A percentile compares a stretch with the other conserved stretches of the same genome.
Evolutionary conservation across 1,140 invertebrate species (phyloP).

Genomic region (Uloborus diversus): DNA sequence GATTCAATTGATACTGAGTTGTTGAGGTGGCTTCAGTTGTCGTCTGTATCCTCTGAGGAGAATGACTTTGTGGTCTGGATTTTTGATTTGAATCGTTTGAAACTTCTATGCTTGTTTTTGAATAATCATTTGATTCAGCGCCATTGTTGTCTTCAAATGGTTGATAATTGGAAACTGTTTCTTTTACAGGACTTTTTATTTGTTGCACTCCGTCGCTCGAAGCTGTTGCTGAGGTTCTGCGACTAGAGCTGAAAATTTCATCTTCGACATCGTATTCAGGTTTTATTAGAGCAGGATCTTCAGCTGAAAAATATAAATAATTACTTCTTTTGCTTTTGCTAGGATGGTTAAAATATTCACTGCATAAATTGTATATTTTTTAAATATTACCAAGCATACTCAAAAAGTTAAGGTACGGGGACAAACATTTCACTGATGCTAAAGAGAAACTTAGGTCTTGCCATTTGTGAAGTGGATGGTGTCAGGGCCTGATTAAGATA

Average conservation of each 20-base stretch:
- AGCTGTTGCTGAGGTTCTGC: constrained; percentile 2
- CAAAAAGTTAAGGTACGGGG: too few relatives aligned
- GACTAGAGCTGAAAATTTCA: constrained; percentile 41
- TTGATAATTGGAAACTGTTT: constrained; percentile 9
- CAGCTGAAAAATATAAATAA: constrained; percentile 4
- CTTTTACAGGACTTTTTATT: constrained; percentile 15
- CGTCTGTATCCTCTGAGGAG: background rate
- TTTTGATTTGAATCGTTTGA: background rate
- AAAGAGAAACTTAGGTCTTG: too few relatives aligned
- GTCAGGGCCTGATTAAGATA: too few relatives aligned
- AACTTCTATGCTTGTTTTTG: background rate
- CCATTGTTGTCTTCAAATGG: constrained; percentile 12
- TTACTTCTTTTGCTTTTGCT: too few relatives aligned
- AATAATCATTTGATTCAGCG: constrained; percentile 23
- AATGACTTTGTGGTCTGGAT: background rate
- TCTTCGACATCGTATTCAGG: background rate
- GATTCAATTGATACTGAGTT: background rate
- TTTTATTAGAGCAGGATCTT: background rate
- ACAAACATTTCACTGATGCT: too few relatives aligned
- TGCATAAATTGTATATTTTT: too few relatives aligned
- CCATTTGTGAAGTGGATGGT: too few relatives aligned
- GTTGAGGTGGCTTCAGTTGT: constrained; percentile 1
- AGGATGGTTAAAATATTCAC: too few relatives aligned
- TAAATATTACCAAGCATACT: too few relatives aligned
- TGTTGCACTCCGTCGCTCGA: background rate